Evolutionary conservation across 2,113 vertebrate species (phyloP), one percentile per base, ranked within the genome.

Genomic region (Cairina moschata): DNA sequence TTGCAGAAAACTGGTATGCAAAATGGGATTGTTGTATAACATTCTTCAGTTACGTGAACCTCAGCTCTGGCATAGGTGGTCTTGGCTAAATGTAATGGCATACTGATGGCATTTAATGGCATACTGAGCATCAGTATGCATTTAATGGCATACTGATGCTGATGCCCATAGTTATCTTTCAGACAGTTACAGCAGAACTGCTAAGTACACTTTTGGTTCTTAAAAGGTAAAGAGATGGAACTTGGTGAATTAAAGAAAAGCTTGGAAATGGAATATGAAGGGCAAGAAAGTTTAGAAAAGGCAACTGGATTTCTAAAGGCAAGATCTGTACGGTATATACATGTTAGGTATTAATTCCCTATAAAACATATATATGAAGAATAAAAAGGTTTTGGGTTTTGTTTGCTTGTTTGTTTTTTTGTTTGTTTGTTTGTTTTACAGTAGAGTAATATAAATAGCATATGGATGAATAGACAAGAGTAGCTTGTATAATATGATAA

Each of bases 141-240:
- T n/a, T n/a, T 44, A 72, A 78, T 54, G 55, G 29, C 25, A 18
- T 54, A 12, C 28, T 60, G 13, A 32, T 60, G 29, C n/a, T 62
- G 44, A 29, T 62, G n/a, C 58, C 34, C 22, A 13, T 62, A 44
- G 42, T 34, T 60, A 46, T 46, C 56, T 26, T 59, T 76, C 42
- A 34, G 42, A 76, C 5, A 34, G 29, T 21, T 36, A 23, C 14
- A 48, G 32, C 25, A 48, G 42, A 76, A 29, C 25, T 48, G 23
- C 20, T 18, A 52, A 72, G 18, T 34, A 44, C 5, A 60, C 13
- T 60, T 60, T 26, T 13, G 15, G 50, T 34, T 31, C 73, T 54
- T 79, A 42, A 26, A 77, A 94, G 93, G 68, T 68, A 93, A 91
- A 80, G 78, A 88, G 29, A 69, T 69, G 38, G 95, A 97, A 87